Evolutionary conservation across 1,140 invertebrate genomes (phyloP).

Genomic region (Ostrea denselamellosa): DNA sequence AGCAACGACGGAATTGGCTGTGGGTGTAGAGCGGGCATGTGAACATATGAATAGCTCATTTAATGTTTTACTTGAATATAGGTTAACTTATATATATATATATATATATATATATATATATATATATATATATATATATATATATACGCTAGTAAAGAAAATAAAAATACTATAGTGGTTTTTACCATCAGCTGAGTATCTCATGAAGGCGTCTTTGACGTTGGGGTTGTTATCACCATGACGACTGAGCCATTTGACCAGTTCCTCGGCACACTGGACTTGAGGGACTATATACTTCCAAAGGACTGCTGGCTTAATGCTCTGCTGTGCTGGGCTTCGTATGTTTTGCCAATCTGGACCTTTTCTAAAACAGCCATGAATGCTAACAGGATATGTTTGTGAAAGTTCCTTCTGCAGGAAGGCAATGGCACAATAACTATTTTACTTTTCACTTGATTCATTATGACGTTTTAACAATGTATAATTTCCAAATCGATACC

Average conservation of each 20-base stretch:
- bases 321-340: constrained; percentile 40
- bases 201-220: constrained; percentile 22
- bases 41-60: too few species aligned
- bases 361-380: not conserved
- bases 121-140: too few species aligned
- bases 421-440: too few species aligned
- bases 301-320: constrained; percentile 14
- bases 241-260: not conserved
- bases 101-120: too few species aligned
- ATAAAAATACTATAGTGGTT: not conserved
- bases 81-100: too few species aligned
- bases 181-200: constrained; percentile 44
- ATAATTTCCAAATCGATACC: too few species aligned
- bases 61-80: too few species aligned
- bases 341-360: constrained; percentile 34
- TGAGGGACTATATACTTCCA: not conserved
- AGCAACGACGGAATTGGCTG: constrained; percentile 33
- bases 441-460: too few species aligned
- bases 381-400: not conserved
- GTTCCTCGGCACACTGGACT: constrained; percentile 35
- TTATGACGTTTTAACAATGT: too few species aligned
- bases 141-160: too few species aligned
- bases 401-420: too few species aligned
- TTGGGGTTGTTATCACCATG: not conserved
- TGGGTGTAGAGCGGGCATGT: not conserved